Evolutionary conservation across 2,888 invertebrate species (phyloP), one percentile per base, ranked within the genome.

Genomic region (Epistrophella euchroma): DNA sequence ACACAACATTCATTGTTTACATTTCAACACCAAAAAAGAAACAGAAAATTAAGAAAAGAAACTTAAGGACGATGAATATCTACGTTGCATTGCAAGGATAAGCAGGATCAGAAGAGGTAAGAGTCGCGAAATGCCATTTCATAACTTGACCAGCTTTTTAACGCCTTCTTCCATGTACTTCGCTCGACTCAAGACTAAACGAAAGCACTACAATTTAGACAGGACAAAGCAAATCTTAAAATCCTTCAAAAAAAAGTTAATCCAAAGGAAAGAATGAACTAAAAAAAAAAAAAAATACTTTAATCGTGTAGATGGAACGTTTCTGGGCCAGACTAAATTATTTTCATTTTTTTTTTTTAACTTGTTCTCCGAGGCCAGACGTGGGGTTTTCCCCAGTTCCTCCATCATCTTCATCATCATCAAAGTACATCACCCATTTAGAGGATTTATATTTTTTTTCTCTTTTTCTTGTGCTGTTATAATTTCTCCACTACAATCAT

Each of bases 241-340:
- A 68, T 22, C 25, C 47, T 47, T 17, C 45, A 28, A 22, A 56
- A 40, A 72, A 81, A 85, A 81, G 60, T 66, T 56, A 86, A 73
- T 80, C 75, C 70, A 82, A 82, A 77, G 73, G 72, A 77, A 71
- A 35, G 50, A 66, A 28, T 28, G 13, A 47, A 66, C 56, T 25
- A 17, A 7, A 70, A 52, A 62, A 52, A 74, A 70, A 52, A 62
- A 52, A 40, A 52, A 68, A 55, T 47, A 75, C 82, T 83, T 87
- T 87, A 87, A 87, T 87, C 83, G 87, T 87, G 75, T 78, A 87
- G 87, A 87, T 87, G 87, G 87, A 87, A 87, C 78, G 87, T 87
- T 87, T 87, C 87, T 87, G 87, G 87, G 87, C 83, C 87, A 87
- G 87, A 87, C 87, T 72, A 87, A 82, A 77, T 87, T 56, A 78